These are phyloP conservation scores for Aspidiotus rigidus DNA, from an alignment of 2,888 invertebrate genomes.

Conservation along the genomic window DNA sequence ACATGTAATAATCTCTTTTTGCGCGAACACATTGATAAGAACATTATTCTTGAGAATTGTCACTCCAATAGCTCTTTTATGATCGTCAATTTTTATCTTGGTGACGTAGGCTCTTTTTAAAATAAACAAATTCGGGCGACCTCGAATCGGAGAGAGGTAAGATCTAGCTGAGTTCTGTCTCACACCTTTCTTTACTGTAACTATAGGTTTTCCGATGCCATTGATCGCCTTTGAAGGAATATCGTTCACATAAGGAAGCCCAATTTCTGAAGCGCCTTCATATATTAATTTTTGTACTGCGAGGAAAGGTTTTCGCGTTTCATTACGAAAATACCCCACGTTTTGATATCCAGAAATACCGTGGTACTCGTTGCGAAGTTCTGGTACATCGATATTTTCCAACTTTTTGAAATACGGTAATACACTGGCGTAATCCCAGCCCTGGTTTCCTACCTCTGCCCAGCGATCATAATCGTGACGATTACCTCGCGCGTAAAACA, in stretches of 20 bases:
- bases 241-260: conserved; percentile 17
- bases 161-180: conserved; percentile 46
- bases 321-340: conserved; percentile 13
- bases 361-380: conserved; percentile 3
- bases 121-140: conserved; percentile 52
- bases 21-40: background rate
- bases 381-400: conserved; percentile 42
- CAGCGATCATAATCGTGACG: conserved; percentile 56
- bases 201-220: conserved; percentile 9
- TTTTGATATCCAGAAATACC: conserved; percentile 20
- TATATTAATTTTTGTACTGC: conserved; percentile 13
- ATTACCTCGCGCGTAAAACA: conserved; percentile 58
- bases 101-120: conserved; percentile 51
- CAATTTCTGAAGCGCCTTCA: conserved; percentile 11
- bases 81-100: conserved; percentile 42
- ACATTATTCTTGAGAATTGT: background rate
- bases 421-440: conserved; percentile 52
- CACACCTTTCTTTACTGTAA: conserved; percentile 39
- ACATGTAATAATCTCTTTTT: conserved; percentile 16
- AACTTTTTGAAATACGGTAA: conserved; percentile 45
- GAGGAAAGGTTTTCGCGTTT: conserved; percentile 2
- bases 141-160: conserved; percentile 45
- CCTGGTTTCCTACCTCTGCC: conserved; percentile 51
- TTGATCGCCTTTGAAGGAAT: background rate
- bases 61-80: conserved; percentile 19